Conservation (phyloP, 2,888 invertebrate genomes). For the Leucozona laternaria region DNA sequence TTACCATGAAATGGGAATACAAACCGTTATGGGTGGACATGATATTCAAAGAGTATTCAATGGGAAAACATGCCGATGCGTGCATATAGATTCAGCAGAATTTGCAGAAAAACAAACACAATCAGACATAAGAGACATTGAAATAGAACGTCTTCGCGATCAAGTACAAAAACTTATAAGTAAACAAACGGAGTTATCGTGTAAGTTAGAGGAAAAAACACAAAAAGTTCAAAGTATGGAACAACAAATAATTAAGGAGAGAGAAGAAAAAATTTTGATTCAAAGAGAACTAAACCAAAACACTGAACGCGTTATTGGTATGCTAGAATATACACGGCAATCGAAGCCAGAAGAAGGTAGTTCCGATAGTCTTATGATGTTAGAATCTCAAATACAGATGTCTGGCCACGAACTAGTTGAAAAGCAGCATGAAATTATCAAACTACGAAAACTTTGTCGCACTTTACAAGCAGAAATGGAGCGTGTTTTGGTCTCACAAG, state of each 20-base stretch:
- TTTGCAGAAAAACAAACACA: slow-evolving; percentile 86
- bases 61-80: slow-evolving; percentile 84
- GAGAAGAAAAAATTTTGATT: slow-evolving; percentile 89
- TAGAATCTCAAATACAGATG: slow-evolving; percentile 90
- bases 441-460: slow-evolving; percentile 88
- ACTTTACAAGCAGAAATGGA: slow-evolving; percentile 89
- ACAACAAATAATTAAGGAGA: slow-evolving; percentile 87
- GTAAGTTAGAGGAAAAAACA: slow-evolving; percentile 82
- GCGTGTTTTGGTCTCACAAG: slow-evolving; percentile 88
- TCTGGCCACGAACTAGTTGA: slow-evolving; percentile 90
- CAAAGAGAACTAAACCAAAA: slow-evolving; percentile 90
- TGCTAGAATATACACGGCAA: slow-evolving; percentile 84
- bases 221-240: slow-evolving; percentile 85
- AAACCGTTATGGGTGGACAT: slow-evolving; percentile 89
- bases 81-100: slow-evolving; percentile 83
- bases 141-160: slow-evolving; percentile 86
- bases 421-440: slow-evolving; percentile 90
- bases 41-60: slow-evolving; percentile 90
- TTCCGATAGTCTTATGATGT: slow-evolving; percentile 89
- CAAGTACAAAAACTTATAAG: slow-evolving; percentile 86
- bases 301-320: slow-evolving; percentile 88
- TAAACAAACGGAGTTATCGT: slow-evolving; percentile 87
- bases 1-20: slow-evolving; percentile 91
- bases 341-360: slow-evolving; percentile 85
- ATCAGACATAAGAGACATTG: slow-evolving; percentile 87